These are phyloP conservation scores for Narcine bancroftii DNA, from an alignment of 2,113 vertebrate genomes.

Conservation along the genomic window DNA sequence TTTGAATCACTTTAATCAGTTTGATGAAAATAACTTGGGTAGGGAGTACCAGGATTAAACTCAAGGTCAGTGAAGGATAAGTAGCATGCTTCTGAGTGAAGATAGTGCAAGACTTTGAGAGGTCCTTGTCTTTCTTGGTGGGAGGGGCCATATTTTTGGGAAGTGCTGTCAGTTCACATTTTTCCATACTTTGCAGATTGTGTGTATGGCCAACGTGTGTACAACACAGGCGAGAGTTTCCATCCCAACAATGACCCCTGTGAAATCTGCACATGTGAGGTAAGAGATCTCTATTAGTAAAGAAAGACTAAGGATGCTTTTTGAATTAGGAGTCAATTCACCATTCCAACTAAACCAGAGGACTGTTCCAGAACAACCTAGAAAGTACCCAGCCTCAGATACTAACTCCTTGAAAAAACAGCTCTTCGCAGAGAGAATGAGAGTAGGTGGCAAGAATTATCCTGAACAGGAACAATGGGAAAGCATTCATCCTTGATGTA, in stretches of 20 bases:
- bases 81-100: too few species aligned
- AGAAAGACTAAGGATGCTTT: neutral
- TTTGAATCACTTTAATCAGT: too few species aligned
- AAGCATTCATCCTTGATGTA: too few species aligned
- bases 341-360: neutral
- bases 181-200: slow-evolving; percentile 8
- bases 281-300: slow-evolving; percentile 13
- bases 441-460: neutral
- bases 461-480: neutral
- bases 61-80: too few species aligned
- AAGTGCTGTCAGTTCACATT: neutral
- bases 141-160: too few species aligned
- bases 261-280: slow-evolving; percentile 38
- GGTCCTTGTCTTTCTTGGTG: too few species aligned
- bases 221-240: slow-evolving; percentile 34
- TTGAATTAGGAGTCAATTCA: neutral
- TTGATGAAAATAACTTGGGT: too few species aligned
- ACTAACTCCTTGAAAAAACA: neutral
- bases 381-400: neutral
- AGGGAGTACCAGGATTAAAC: too few species aligned
- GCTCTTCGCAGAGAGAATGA: neutral
- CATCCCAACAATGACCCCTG: slow-evolving; percentile 32
- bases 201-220: neutral
- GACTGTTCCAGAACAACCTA: neutral
- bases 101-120: too few species aligned